Base-by-base conservation (phyloP, 2,797 vertebrate species). In the Tokudaia muenninki region DNA sequence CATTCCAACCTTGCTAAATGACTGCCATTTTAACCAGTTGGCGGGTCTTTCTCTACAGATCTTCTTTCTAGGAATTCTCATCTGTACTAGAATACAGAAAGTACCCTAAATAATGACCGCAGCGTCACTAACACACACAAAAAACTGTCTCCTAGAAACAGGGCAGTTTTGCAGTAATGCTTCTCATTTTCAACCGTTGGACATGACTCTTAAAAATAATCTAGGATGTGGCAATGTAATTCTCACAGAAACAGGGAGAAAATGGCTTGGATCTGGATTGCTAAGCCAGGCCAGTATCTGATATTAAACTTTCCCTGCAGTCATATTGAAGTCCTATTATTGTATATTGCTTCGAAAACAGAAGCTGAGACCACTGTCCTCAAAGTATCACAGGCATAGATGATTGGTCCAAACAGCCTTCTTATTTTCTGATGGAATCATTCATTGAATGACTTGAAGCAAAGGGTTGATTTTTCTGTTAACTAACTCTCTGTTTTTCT, bases 271-370 rank as follows among this genome's bases (percentile, higher is more conserved):
- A 94, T 92, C 65, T 47, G 79, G 63, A 83, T 90, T 90, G 65
- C 92, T 57, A 87, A 86, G 67, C 59, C 72, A 90, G 61, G 72
- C 44, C 24, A 90, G 21, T 72, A 63, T 75, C 89, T 96, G 55
- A 86, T 96, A 96, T 88, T 90, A 95, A 95, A 82, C 65, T 84
- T 95, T 95, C 59, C 91, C 78, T 97, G 55, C 19, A 94, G 94
- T 94, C 63, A 80, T 90, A 75, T 65, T 79, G 72, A 95, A 96
- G 80, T 72, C 89, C 94, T 97, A 95, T 95, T 95, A 83, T n/a
- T 91, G 29, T 84, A 86, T 93, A 93, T 96, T 95, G 89, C 86
- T 97, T 95, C 81, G 67, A 92, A 97, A 96, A 91, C 90, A 97
- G 91, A 94, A 84, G 37, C 47, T 79, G 72, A 94, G 89, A 87